Evolutionary conservation across 2,888 invertebrate genomes (phyloP).

Genomic region (Drosophila recens): DNA sequence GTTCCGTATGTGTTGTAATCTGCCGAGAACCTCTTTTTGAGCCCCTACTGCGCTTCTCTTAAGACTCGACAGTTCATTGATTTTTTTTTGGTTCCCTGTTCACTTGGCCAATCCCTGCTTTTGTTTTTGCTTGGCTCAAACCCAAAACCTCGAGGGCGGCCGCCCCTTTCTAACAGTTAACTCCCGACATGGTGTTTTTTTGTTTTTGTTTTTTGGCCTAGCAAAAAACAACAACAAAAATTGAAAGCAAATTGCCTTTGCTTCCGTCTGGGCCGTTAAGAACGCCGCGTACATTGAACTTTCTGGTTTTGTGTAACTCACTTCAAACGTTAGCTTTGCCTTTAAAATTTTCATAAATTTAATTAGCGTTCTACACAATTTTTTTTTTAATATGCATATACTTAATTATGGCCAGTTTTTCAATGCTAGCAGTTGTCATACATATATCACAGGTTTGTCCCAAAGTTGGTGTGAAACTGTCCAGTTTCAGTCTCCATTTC

Average conservation of each 20-base stretch:
- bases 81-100: slow-evolving; percentile 45
- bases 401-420: slow-evolving; percentile 15
- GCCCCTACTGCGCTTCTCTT: slow-evolving; percentile 18
- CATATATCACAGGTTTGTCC: slow-evolving; percentile 8
- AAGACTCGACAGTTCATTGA: slow-evolving; percentile 52
- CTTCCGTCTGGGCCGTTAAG: slow-evolving; percentile 30
- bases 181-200: slow-evolving; percentile 15
- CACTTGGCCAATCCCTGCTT: slow-evolving; percentile 43
- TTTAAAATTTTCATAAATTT: slow-evolving; percentile 24
- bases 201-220: slow-evolving; percentile 17
- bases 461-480: slow-evolving; percentile 11
- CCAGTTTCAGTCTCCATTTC: slow-evolving; percentile 9
- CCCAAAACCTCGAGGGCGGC: slow-evolving; percentile 14
- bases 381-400: background rate
- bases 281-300: slow-evolving; percentile 50
- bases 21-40: slow-evolving; percentile 45
- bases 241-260: slow-evolving; percentile 35
- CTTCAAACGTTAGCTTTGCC: slow-evolving; percentile 11
- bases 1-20: slow-evolving; percentile 18
- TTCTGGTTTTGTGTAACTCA: slow-evolving; percentile 22
- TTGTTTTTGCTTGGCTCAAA: slow-evolving; percentile 29
- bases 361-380: slow-evolving; percentile 21
- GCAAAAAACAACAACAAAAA: slow-evolving; percentile 19
- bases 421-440: slow-evolving; percentile 4
- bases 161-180: slow-evolving; percentile 25